Conservation (phyloP, 2,888 invertebrate genomes). For the Halocaridina rubra region DNA sequence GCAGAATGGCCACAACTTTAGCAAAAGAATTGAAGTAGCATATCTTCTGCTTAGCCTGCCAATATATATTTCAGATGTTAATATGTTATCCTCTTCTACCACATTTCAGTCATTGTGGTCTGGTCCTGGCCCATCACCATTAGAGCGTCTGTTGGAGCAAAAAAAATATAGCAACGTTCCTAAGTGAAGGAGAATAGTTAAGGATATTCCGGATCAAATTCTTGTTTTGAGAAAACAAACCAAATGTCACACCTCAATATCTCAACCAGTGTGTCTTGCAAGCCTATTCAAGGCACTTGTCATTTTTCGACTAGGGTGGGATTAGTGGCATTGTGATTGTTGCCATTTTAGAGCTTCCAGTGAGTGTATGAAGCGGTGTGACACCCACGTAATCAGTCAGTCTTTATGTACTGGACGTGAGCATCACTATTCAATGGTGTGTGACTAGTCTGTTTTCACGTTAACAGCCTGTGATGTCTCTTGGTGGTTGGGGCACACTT, state of each 20-base stretch:
- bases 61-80: no score
- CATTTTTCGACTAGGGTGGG: neutral
- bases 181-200: conserved; percentile 28
- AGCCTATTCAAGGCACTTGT: conserved; percentile 14
- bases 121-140: conserved; percentile 81
- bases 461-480: conserved; percentile 18
- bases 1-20: no score
- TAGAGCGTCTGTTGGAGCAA: conserved; percentile 83
- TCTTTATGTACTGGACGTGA: no score
- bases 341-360: conserved; percentile 17
- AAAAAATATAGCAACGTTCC: conserved; percentile 72
- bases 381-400: neutral
- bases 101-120: conserved; percentile 80
- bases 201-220: conserved; percentile 7
- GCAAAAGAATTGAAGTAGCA: no score
- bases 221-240: neutral
- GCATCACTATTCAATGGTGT: no score
- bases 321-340: conserved; percentile 2
- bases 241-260: neutral
- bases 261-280: neutral
- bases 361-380: neutral
- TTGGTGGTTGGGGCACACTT: conserved; percentile 33
- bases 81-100: no score
- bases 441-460: no score
- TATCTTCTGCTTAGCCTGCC: no score